Evolutionary conservation across 2,797 vertebrate species (phyloP), one percentile per base, ranked within the genome.

Genomic region (Coilia nasus): DNA sequence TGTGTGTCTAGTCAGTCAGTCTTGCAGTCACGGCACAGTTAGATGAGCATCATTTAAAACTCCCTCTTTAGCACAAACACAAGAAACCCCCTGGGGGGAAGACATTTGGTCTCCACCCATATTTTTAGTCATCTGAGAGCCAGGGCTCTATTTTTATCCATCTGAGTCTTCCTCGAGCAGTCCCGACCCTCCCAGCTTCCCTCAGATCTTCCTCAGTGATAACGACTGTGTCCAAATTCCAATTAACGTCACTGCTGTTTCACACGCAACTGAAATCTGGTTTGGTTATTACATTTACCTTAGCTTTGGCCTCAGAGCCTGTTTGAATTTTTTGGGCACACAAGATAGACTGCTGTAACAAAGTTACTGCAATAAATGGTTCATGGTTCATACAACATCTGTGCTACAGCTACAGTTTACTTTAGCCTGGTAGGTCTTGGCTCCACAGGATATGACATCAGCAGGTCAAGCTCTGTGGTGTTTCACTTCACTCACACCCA

Each of bases 181-280:
- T 59, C 85, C 83, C 67, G 41, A 62, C 83, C 78, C 82, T 87
- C 87, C 75, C 82, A 60, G 62, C 59, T 83, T 85, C 57, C 35
- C 35, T 78, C 81, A 82, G 89, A 92, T 92, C 91, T 90, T 89
- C 91, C 94, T 93, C 92, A 93, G 88, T 85, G 83, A 90, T 90
- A 88, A 87, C 83, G 50, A 54, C 84, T 44, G 14, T 86, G 81
- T 85, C 82, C 78, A 83, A 83, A 83, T 81, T 86, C 67, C 21
- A 35, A 59, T 35, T 14, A 84, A 82, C 84, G 57, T 46, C 81
- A 83, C 84, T 56, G 84, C 75, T 81, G 83, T 80, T 90, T 86
- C 81, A 83, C 85, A 89, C 82, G 85, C 85, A 88, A 85, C 31
- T 57, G 60, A n/a, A 82, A 14, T 31, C 56, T 25, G 50, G 25